Base-by-base conservation (phyloP, 1,140 invertebrate genomes). In the Manduca sexta region DNA sequence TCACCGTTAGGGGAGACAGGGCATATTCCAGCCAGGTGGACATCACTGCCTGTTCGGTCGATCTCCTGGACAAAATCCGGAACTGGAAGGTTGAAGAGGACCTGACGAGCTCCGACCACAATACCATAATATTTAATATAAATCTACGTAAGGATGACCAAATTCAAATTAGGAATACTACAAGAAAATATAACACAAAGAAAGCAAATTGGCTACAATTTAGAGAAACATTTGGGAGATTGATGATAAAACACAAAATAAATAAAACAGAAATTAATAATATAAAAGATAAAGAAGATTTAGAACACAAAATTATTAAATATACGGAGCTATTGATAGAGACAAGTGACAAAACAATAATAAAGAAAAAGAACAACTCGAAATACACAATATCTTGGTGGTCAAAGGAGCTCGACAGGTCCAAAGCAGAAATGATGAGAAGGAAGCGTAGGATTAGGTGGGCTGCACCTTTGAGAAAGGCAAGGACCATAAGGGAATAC, bases 171-270 rank as follows among this genome's bases (percentile, higher is more conserved):
- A 13, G 39, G 6, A 45, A 46, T 15, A 52, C 55, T 0, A 63
- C 56, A 1, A 39, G 52, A 18, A 45, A 21, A 16, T 56, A 48
- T 15, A 56, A 52, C 11, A 59, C 56, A 1, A 56, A 47, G 35
- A 59, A 55, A 12, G 52, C 46, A 3, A 52, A 60, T 26, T 60
- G 58, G 53, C 5, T 1, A 6, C 21, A 35, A 12, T 60, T 60
- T 46, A 15, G 8, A 40, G 18, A 17, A 18, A 49, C 52, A 49
- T 16, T 60, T 17, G n/a, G n/a, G n/a, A n/a, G n/a, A n/a, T n/a
- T n/a, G n/a, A n/a, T n/a, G n/a, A n/a, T n/a, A n/a, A 13, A 21
- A 26, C 48, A 52, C 16, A 35, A 49, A 11, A 48, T 42, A n/a
- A 40, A 8, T 12, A 14, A 43, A 52, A 3, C 15, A 21, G 8